Evolutionary conservation across 2,113 vertebrate genomes (phyloP).

Genomic region (Neofelis nebulosa): DNA sequence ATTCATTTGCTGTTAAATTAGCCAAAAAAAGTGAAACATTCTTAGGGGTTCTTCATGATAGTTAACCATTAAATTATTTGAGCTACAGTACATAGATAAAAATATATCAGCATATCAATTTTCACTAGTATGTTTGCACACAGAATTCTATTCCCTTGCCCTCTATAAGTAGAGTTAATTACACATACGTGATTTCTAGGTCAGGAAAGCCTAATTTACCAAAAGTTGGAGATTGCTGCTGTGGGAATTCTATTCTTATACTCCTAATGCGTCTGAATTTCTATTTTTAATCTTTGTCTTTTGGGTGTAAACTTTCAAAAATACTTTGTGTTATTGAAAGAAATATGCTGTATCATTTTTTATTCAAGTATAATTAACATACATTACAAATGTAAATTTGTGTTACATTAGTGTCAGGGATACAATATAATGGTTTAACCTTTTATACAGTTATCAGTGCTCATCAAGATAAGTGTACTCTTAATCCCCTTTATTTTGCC

Average conservation of each 20-base stretch:
- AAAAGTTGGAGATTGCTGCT: neutral
- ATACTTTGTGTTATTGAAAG: neutral
- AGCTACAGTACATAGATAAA: constrained; percentile 38
- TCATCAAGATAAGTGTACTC: neutral
- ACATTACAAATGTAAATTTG: neutral
- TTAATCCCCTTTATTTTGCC: neutral
- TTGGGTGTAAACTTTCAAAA: neutral
- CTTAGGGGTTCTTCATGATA: neutral
- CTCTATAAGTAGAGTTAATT: constrained; percentile 31
- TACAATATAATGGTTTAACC: neutral
- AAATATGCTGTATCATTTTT: neutral
- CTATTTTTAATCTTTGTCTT: neutral
- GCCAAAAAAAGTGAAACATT: neutral
- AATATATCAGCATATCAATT: constrained; percentile 38
- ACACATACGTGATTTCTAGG: constrained; percentile 9
- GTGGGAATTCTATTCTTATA: constrained; percentile 21
- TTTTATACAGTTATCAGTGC: neutral
- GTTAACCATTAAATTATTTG: constrained; percentile 46
- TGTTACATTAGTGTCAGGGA: neutral
- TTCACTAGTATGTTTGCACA: constrained; percentile 37
- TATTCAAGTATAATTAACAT: neutral
- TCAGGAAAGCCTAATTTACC: constrained; percentile 55
- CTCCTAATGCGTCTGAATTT: neutral
- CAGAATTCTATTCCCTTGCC: constrained; percentile 9
- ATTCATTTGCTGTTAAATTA: constrained; percentile 57